Evolutionary conservation across 2,888 invertebrate genomes (phyloP).

Genomic region (Lasius platythorax): DNA sequence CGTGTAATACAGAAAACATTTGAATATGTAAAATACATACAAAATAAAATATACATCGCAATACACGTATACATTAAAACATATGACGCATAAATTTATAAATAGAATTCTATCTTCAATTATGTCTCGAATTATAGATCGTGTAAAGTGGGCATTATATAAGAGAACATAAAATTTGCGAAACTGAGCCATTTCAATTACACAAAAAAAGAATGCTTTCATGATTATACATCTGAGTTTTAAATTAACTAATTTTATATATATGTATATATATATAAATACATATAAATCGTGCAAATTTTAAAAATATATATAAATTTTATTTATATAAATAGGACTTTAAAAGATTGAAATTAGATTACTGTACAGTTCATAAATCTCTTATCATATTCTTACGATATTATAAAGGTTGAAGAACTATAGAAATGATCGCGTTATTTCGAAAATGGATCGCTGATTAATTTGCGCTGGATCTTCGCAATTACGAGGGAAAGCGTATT

Average conservation of each 20-base stretch:
- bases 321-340: neutral
- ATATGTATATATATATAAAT: too few species aligned
- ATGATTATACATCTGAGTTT: neutral
- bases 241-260: neutral
- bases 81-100: too few species aligned
- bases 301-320: too few species aligned
- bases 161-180: neutral
- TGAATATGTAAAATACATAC: too few species aligned
- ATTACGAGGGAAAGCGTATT: slow-evolving; percentile 17
- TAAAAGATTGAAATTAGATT: neutral
- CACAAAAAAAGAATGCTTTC: neutral
- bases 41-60: too few species aligned
- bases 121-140: too few species aligned
- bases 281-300: too few species aligned
- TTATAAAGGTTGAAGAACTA: neutral
- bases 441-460: neutral
- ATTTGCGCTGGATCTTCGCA: neutral
- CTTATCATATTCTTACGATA: neutral
- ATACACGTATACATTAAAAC: too few species aligned
- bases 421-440: neutral
- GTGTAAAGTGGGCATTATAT: neutral
- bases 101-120: too few species aligned
- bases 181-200: neutral
- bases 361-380: neutral
- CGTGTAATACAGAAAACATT: too few species aligned